Conservation (phyloP, 2,888 invertebrate genomes). For the Dyspetes luteomarginatus region DNA sequence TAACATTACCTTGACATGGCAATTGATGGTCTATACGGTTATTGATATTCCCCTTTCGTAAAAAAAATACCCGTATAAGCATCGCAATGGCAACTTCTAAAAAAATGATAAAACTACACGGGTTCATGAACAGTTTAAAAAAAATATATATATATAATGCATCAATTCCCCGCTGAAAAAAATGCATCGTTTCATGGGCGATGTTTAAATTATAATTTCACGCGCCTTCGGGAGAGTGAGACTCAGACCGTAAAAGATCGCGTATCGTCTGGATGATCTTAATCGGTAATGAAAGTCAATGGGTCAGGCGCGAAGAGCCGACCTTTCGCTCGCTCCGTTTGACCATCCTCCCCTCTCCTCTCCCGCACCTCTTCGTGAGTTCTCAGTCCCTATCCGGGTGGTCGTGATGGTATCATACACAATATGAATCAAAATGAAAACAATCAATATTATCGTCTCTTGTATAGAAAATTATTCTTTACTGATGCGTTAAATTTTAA, state of each 20-base stretch:
- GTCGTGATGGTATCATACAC: neutral
- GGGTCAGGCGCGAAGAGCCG: slow-evolving; percentile 51
- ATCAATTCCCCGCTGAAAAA: too few species aligned
- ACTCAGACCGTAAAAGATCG: slow-evolving; percentile 28
- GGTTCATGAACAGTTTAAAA: neutral
- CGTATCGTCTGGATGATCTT: slow-evolving; percentile 45
- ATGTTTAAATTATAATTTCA: slow-evolving; percentile 55
- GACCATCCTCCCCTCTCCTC: slow-evolving; percentile 16
- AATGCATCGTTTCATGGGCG: slow-evolving; percentile 32
- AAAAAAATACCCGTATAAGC: too few species aligned
- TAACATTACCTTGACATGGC: neutral
- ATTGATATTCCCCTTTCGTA: neutral
- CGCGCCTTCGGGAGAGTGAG: slow-evolving; percentile 16
- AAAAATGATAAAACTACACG: too few species aligned
- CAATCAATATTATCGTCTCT: neutral
- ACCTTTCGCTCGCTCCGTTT: slow-evolving; percentile 42
- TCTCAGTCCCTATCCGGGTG: neutral
- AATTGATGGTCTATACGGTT: neutral
- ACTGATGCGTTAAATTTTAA: neutral
- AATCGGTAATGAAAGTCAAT: slow-evolving; percentile 61
- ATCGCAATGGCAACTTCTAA: too few species aligned
- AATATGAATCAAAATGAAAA: neutral
- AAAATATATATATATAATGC: neutral
- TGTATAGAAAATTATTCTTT: neutral
- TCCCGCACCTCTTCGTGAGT: neutral